Evolutionary conservation across 2,888 invertebrate genomes (phyloP).

Genomic region (Tyria jacobaeae): DNA sequence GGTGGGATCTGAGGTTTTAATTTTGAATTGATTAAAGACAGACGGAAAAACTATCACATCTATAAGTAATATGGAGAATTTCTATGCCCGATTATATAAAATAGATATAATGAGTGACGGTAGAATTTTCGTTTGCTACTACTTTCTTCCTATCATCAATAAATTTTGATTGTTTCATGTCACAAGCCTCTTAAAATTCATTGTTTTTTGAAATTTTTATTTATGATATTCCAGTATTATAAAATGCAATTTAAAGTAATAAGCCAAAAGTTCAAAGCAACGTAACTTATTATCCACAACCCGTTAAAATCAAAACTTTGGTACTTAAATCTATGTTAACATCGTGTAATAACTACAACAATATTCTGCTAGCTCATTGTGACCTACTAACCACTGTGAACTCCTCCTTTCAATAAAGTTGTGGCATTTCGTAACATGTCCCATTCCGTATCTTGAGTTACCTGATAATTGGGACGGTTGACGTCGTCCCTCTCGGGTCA

Average conservation of each 20-base stretch:
- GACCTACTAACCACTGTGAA: conserved; percentile 1
- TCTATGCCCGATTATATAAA: no score
- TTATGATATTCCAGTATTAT: no score
- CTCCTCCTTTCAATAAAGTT: conserved; percentile 1
- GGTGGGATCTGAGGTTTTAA: no score
- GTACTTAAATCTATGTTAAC: not conserved
- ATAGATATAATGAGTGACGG: no score
- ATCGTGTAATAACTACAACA: not conserved
- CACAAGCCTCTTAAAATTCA: not conserved
- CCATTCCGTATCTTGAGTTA: not conserved
- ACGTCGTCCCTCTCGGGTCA: conserved; percentile 14
- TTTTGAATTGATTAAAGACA: no score
- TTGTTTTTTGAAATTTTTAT: no score
- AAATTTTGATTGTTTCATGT: not conserved
- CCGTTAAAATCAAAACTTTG: not conserved
- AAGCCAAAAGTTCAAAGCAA: no score
- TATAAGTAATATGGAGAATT: no score
- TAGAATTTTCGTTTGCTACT: not conserved
- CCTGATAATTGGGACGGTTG: conserved; percentile 11
- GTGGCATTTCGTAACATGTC: conserved; percentile 6
- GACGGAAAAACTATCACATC: no score
- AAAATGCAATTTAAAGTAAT: not conserved
- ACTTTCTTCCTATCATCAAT: not conserved
- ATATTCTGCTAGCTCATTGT: not conserved
- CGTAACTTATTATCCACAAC: not conserved